Conservation (phyloP, 1,140 invertebrate genomes). For the Magallana angulata region DNA sequence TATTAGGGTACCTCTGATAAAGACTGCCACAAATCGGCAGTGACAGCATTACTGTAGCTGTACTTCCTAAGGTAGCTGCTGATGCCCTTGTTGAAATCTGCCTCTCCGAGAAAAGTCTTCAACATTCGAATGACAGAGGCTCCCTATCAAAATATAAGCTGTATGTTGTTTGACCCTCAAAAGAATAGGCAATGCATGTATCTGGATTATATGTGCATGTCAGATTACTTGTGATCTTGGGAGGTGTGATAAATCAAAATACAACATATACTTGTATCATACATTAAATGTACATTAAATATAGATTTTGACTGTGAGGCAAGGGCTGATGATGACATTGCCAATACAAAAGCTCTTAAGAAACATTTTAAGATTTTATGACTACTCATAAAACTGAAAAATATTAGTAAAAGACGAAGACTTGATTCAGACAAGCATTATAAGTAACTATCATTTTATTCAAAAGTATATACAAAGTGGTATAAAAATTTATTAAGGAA, state of each 20-base stretch:
- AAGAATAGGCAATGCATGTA: no score
- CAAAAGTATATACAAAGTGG: not conserved
- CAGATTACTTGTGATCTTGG: no score
- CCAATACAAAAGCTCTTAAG: no score
- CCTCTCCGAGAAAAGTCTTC: conserved; percentile 66
- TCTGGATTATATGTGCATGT: no score
- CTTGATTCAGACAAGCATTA: not conserved
- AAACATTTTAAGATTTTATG: no score
- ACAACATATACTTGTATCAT: no score
- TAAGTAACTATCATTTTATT: not conserved
- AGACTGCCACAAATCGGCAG: conserved; percentile 73
- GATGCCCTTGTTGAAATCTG: conserved; percentile 68
- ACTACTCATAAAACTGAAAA: not conserved
- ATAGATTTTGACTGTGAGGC: no score
- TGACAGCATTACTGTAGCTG: conserved; percentile 72
- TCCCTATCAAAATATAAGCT: conserved; percentile 80
- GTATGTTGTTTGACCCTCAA: no score
- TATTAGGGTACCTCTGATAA: conserved; percentile 65
- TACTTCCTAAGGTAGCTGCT: conserved; percentile 71
- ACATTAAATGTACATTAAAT: no score
- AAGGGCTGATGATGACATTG: no score
- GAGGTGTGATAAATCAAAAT: no score
- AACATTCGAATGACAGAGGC: conserved; percentile 88
- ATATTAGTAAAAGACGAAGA: not conserved
- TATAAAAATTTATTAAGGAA: no score